Evolutionary conservation across 2,797 vertebrate species (phyloP).

Genomic region (Lepus oiostolus): DNA sequence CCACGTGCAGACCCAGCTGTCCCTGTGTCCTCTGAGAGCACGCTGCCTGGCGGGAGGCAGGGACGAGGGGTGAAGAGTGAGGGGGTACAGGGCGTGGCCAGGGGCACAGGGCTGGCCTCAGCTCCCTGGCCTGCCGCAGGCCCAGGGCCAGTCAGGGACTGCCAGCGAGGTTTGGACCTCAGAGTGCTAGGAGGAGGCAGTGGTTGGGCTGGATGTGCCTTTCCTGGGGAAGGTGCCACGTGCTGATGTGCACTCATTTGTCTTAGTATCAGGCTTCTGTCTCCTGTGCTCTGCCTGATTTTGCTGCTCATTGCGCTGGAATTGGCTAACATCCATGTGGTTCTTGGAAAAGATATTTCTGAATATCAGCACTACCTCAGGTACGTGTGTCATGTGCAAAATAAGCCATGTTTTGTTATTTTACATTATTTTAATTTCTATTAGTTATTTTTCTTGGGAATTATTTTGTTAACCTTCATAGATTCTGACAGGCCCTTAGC

Average conservation of each 20-base stretch:
- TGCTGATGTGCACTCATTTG: neutral
- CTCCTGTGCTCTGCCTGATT: conserved; percentile 82
- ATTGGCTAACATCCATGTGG: conserved; percentile 79
- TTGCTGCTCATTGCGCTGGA: conserved; percentile 86
- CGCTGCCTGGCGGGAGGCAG: no score
- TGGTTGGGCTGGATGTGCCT: neutral
- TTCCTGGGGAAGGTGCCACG: neutral
- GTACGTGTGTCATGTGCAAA: conserved; percentile 77
- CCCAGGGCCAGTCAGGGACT: rapidly evolving
- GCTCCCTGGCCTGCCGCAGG: neutral
- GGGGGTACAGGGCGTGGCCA: no score
- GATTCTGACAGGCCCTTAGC: neutral
- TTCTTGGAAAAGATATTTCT: conserved; percentile 72
- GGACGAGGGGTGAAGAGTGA: no score
- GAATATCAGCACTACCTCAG: conserved; percentile 88
- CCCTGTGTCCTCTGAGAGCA: no score
- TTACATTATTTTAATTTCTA: rapidly evolving
- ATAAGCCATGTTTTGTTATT: no score
- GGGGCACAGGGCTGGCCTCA: rapidly evolving
- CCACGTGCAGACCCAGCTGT: rapidly evolving
- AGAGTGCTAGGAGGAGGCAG: no score
- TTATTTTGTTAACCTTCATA: neutral
- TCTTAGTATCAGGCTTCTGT: conserved; percentile 86
- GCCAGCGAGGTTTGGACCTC: rapidly evolving
- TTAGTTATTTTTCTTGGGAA: neutral